Evolutionary conservation across 1,140 invertebrate genomes (phyloP), one percentile per base, ranked within the genome.

Genomic region (Pinna nobilis): DNA sequence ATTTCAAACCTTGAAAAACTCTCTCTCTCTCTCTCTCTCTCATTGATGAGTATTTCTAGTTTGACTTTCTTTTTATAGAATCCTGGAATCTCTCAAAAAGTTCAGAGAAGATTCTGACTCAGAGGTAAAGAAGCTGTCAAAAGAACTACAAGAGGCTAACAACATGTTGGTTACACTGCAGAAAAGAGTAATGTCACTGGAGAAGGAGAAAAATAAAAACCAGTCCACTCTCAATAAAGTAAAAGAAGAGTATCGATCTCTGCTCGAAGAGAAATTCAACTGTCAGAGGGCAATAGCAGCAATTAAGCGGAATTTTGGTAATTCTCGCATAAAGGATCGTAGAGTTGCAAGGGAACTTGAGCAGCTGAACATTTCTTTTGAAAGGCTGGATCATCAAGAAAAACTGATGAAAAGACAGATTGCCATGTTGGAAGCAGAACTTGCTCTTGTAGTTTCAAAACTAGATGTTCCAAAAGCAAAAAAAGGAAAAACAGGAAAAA

Each of bases 351-450:
- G 61, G 28, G 61, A 65, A 15, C 33, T 65, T 50, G 61, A 65
- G 25, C 61, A 65, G 61, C 61, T 65, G 23, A 49, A 30, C 44
- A 15, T 65, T 20, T 65, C 41, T 50, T 65, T 49, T n/a, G 61
- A 47, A 3, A 65, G 39, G 39, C 28, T 65, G 9, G 39, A 49
- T 44, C 61, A 65, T 20, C 18, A 33, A 44, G 61, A 65, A 25
- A 44, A 35, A 49, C 1, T 49, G 18, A 65, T 49, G 28, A 65
- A 44, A 30, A 65, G 33, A 32, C 61, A 65, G 30, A 65, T 65
- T 18, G 28, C 61, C 44, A 15, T 65, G 13, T 30, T 65, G 39
- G 61, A 65, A 50, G 61, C 61, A n/a, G 61, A 65, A 49, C 61
- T 65, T 18, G 33, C 61, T 23, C 25, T 65, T 3, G 44, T 65